phyloP scores from a whole-genome alignment of 1,140 invertebrate species.

The Drosophila melanica region DNA sequence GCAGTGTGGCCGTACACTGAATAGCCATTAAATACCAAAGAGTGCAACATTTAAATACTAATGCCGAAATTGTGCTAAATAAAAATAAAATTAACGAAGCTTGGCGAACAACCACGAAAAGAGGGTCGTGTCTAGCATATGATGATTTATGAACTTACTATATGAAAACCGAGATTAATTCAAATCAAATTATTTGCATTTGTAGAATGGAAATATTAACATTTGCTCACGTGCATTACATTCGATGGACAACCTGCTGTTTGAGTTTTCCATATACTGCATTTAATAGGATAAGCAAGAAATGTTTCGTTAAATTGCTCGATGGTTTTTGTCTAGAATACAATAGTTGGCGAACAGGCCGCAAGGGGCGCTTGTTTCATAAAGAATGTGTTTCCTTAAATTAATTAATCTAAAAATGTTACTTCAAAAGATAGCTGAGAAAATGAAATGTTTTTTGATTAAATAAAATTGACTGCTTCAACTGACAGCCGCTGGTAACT shows the following conservation, averaged over 20 bases:
- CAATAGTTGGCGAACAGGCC: neutral
- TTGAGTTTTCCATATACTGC: too few species aligned
- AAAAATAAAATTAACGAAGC: neutral
- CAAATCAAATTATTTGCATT: too few species aligned
- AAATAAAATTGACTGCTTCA: too few species aligned
- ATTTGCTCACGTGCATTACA: too few species aligned
- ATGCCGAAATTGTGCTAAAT: neutral
- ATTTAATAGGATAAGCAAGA: neutral
- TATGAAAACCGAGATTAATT: too few species aligned
- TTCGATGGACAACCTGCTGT: too few species aligned
- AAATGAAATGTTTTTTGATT: too few species aligned
- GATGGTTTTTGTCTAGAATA: constrained; percentile 8
- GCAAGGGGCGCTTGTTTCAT: neutral
- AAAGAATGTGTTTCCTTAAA: neutral
- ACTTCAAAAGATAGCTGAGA: too few species aligned
- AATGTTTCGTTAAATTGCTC: neutral
- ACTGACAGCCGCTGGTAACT: too few species aligned
- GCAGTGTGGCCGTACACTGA: constrained; percentile 29
- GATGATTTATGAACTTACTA: neutral
- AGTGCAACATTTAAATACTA: neutral
- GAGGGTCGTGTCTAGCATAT: neutral
- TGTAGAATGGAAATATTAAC: too few species aligned
- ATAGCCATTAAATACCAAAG: neutral
- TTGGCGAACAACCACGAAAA: neutral
- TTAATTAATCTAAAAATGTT: neutral